These are phyloP conservation scores for Hucho hucho DNA, from an alignment of 2,113 vertebrate species.

Conservation along the genomic window DNA sequence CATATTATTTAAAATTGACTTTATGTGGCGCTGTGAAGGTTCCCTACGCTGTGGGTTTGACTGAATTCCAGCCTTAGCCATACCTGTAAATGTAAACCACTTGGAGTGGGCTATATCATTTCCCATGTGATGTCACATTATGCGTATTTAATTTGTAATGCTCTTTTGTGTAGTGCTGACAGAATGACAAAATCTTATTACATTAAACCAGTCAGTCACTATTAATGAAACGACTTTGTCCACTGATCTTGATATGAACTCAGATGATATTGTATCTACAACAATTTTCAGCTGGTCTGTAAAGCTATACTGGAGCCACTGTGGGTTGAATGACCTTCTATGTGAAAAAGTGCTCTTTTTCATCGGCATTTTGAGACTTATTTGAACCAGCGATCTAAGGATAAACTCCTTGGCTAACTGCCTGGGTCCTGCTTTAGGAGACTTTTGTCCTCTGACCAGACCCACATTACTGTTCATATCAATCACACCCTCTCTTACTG, in stretches of 20 bases:
- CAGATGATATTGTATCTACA: too few species aligned
- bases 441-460: constrained; percentile 30
- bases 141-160: too few species aligned
- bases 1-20: neutral
- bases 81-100: neutral
- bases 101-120: too few species aligned
- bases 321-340: too few species aligned
- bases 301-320: too few species aligned
- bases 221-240: neutral
- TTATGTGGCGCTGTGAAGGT: neutral
- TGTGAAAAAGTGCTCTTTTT: too few species aligned
- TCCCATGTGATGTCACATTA: too few species aligned
- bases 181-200: too few species aligned
- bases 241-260: neutral
- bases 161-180: too few species aligned
- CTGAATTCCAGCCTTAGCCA: neutral
- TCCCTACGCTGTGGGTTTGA: neutral
- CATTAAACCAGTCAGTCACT: neutral
- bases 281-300: too few species aligned
- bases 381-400: neutral
- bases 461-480: constrained; percentile 2
- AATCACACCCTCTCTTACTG: neutral
- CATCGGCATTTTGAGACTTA: too few species aligned
- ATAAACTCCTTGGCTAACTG: constrained; percentile 16
- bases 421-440: constrained; percentile 15